Evolutionary conservation across 2,113 vertebrate genomes (phyloP).

Genomic region (Crotalus horridus): DNA sequence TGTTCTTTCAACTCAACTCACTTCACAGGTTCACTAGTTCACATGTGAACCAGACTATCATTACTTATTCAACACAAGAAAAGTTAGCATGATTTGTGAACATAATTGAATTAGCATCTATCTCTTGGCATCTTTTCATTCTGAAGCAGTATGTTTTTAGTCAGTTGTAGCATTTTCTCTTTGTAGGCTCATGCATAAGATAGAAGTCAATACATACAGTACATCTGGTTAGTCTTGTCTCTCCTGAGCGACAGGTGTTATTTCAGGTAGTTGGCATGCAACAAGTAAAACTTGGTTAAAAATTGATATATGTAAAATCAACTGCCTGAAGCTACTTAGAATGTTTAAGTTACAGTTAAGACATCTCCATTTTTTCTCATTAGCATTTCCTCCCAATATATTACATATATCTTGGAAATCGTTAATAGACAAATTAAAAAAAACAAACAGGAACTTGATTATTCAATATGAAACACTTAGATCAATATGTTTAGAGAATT

Average conservation of each 20-base stretch:
- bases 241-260: neutral
- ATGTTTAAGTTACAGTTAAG: neutral
- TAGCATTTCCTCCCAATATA: neutral
- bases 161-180: neutral
- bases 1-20: neutral
- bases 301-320: neutral
- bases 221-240: neutral
- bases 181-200: conserved; percentile 1
- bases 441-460: neutral
- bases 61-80: neutral
- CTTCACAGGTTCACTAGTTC: neutral
- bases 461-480: neutral
- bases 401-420: neutral
- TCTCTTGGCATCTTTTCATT: neutral
- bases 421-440: too few relatives aligned
- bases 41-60: neutral
- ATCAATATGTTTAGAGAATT: neutral
- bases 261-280: neutral
- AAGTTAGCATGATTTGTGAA: neutral
- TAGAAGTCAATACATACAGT: neutral
- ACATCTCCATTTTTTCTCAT: neutral
- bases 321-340: neutral
- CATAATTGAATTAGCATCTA: neutral
- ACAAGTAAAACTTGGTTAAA: neutral
- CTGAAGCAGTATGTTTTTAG: neutral